Conservation (phyloP, 1,140 invertebrate genomes). For the Amphibalanus amphitrite region DNA sequence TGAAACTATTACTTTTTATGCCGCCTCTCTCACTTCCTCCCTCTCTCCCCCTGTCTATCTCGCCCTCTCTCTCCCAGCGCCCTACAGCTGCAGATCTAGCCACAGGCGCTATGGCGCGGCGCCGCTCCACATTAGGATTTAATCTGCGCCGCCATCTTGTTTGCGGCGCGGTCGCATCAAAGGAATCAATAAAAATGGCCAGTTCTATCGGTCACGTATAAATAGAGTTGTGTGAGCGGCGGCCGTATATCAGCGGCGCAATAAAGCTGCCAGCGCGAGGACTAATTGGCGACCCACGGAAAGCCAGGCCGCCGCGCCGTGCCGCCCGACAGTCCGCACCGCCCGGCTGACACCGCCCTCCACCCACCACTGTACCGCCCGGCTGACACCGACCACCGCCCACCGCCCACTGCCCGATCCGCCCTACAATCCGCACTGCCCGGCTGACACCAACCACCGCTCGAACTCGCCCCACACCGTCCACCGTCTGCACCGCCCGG, state of each 20-base stretch:
- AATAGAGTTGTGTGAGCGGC: background rate
- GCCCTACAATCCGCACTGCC: too few relatives aligned
- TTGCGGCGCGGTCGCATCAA: background rate
- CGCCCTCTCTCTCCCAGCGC: too few relatives aligned
- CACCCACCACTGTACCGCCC: too few relatives aligned
- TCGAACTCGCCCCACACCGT: too few relatives aligned
- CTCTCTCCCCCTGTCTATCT: too few relatives aligned
- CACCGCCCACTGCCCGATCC: too few relatives aligned
- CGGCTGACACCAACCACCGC: too few relatives aligned
- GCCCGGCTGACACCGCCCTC: too few relatives aligned
- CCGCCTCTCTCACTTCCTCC: too few relatives aligned
- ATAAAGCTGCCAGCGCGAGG: background rate
- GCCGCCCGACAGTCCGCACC: background rate
- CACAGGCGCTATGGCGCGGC: background rate
- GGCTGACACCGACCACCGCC: too few relatives aligned
- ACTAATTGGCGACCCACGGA: background rate
- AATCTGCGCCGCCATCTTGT: background rate
- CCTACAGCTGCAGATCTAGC: background rate
- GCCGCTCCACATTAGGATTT: background rate
- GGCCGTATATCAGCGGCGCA: background rate
- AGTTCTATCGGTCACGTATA: background rate
- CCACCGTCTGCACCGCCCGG: too few relatives aligned
- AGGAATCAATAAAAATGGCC: background rate
- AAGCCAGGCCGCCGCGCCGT: background rate
- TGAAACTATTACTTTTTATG: too few relatives aligned